phyloP scores from a whole-genome alignment of 2,888 invertebrate genomes.

The Agrilus mali region DNA sequence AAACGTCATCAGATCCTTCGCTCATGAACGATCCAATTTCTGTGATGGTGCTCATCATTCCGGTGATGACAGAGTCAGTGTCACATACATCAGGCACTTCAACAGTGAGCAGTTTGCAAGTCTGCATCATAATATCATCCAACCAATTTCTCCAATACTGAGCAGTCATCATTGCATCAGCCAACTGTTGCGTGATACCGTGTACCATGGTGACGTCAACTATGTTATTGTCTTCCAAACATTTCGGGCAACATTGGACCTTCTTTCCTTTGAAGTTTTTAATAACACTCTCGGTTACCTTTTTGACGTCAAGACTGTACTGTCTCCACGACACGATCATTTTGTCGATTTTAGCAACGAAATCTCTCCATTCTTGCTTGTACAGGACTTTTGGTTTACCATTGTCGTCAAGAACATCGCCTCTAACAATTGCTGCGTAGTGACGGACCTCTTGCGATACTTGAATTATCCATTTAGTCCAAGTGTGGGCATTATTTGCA shows the following conservation, averaged over 20 bases:
- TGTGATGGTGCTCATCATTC: too few species aligned
- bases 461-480: constrained; percentile 28
- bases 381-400: constrained; percentile 13
- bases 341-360: constrained; percentile 23
- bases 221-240: constrained; percentile 27
- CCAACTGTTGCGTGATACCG: constrained; percentile 25
- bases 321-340: constrained; percentile 25
- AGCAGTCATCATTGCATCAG: constrained; percentile 27
- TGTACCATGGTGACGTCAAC: constrained; percentile 25
- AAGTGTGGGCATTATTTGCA: constrained; percentile 27
- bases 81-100: too few species aligned
- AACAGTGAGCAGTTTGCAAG: constrained; percentile 4
- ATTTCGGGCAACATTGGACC: constrained; percentile 28
- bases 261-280: constrained; percentile 24
- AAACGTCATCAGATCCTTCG: too few species aligned
- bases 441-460: constrained; percentile 24
- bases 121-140: constrained; percentile 23
- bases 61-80: too few species aligned
- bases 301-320: constrained; percentile 27
- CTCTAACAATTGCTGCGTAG: constrained; percentile 21
- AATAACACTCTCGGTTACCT: constrained; percentile 25
- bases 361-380: constrained; percentile 21
- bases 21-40: too few species aligned
- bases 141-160: constrained; percentile 27
- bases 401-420: constrained; percentile 13